Base-by-base conservation (phyloP, 2,888 invertebrate genomes). In the Drosophila quinaria region DNA sequence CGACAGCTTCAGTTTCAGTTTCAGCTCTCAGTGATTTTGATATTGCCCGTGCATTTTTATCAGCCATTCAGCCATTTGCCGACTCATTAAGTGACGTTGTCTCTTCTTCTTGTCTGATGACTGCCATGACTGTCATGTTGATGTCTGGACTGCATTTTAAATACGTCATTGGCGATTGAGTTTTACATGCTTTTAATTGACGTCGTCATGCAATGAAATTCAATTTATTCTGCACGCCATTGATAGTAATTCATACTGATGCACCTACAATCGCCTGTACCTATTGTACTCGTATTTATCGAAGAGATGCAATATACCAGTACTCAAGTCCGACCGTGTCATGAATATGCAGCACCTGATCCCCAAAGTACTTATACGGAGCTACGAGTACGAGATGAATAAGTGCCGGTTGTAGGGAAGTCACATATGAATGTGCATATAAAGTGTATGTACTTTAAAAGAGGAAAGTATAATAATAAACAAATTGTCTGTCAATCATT, bases 101-200 rank as follows among this genome's bases (percentile, higher is more conserved):
- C 74, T 55, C 58, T 35, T 55, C 58, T 35, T 46, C 49, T 33
- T 33, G 15, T 49, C 44, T 11, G 56, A 33, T 39, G 39, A 25
- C 25, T 25, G 8, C 39, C 15, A 35, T 41, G 35, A 33, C 69
- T 62, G 67, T 15, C 56, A 54, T 59, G 66, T 56, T 69, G 73
- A 70, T 70, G 78, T 71, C 56, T 66, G 71, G 74, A 37, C 56
- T 56, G 56, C 56, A 56, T 46, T 56, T 56, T 56, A 56, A 87
- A 81, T 86, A 79, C 77, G 89, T 90, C 90, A 89, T 74, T 88
- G 84, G 76, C 90, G 89, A 91, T 91, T 90, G 90, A 90, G 89
- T 85, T 89, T 85, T 91, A 91, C 91, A 91, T 90, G 90, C 75
- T 76, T 89, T 91, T 91, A 91, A 91, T 90, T 91, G 91, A 91